These are phyloP conservation scores for Drosophila colorata DNA, from an alignment of 2,888 invertebrate genomes.

Conservation along the genomic window DNA sequence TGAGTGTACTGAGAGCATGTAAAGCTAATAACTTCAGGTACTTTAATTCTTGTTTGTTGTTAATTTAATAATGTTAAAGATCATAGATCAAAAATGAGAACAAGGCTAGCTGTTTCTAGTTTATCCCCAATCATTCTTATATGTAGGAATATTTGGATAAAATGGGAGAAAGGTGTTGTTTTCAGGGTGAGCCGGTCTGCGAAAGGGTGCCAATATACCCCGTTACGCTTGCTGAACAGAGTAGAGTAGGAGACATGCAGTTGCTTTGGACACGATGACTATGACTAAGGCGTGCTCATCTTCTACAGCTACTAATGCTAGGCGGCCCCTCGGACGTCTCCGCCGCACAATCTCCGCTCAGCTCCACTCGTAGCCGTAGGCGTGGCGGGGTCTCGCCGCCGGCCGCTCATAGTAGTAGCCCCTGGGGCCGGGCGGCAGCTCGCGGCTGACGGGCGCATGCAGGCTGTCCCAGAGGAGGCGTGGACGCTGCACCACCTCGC, in stretches of 20 bases:
- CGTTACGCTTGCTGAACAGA: neutral
- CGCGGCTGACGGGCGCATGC: conserved; percentile 64
- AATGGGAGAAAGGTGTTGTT: too few species aligned
- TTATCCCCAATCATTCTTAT: too few species aligned
- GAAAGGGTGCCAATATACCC: neutral
- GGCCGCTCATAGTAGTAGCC: conserved; percentile 64
- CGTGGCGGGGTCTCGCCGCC: conserved; percentile 13
- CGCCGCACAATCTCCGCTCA: conserved; percentile 15
- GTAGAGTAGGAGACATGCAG: conserved; percentile 1
- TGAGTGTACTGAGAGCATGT: too few species aligned
- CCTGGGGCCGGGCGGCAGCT: conserved; percentile 53
- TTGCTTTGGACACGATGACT: conserved; percentile 28
- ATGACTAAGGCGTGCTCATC: conserved; percentile 8
- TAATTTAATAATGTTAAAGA: too few species aligned
- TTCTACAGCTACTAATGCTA: conserved; percentile 36
- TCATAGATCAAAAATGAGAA: too few species aligned
- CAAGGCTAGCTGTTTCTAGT: too few species aligned
- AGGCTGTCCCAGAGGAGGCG: conserved; percentile 75
- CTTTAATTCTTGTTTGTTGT: too few species aligned
- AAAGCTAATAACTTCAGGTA: too few species aligned
- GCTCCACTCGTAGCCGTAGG: conserved; percentile 36
- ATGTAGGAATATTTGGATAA: too few species aligned
- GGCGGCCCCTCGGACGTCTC: neutral
- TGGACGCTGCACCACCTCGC: conserved; percentile 80
- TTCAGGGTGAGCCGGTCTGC: too few species aligned